phyloP scores from a whole-genome alignment of 2,888 invertebrate genomes.

The Pseudococcus viburni region DNA sequence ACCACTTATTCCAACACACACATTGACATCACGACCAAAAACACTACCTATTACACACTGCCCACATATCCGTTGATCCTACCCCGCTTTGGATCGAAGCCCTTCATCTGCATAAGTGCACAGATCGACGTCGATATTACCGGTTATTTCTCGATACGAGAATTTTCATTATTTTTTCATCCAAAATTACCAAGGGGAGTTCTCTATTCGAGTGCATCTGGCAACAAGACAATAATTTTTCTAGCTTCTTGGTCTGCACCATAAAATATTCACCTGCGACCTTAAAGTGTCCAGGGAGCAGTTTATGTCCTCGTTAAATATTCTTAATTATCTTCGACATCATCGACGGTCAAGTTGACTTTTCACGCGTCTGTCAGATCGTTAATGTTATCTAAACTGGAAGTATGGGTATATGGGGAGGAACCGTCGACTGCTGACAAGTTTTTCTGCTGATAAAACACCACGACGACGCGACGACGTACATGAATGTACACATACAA shows the following conservation, averaged over 20 bases:
- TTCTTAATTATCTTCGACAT: conserved; percentile 29
- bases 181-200: background rate
- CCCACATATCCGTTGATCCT: background rate
- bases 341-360: conserved; percentile 33
- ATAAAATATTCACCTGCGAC: conserved; percentile 43
- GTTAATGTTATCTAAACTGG: conserved; percentile 16
- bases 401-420: background rate
- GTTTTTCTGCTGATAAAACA: conserved; percentile 22
- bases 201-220: background rate
- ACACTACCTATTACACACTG: background rate
- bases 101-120: background rate
- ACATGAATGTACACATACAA: background rate
- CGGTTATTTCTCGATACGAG: conserved; percentile 2
- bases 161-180: background rate
- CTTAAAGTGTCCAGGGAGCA: background rate
- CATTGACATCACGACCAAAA: too few species aligned
- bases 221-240: conserved; percentile 17
- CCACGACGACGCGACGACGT: background rate
- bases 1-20: too few species aligned
- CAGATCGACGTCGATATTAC: background rate
- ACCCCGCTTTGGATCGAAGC: background rate
- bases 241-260: background rate
- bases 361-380: conserved; percentile 39
- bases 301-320: conserved; percentile 41
- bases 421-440: background rate